phyloP scores from a whole-genome alignment of 2,113 vertebrate species.

The Raja brachyura region DNA sequence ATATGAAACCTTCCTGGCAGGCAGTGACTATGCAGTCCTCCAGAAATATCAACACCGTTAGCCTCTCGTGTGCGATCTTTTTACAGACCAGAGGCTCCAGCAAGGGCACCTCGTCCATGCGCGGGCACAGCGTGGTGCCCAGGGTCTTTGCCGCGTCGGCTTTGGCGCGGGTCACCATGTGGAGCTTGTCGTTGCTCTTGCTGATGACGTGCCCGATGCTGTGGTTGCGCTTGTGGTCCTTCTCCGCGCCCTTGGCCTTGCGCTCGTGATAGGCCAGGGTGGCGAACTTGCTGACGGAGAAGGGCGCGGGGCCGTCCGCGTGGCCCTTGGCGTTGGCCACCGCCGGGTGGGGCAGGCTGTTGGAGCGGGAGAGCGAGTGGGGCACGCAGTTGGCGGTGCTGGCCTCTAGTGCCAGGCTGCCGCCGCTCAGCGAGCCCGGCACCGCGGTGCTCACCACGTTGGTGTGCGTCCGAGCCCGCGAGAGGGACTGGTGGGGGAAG shows the following conservation, averaged over 20 bases:
- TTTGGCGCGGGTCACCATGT: conserved; percentile 58
- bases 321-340: conserved; percentile 53
- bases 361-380: conserved; percentile 77
- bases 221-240: conserved; percentile 82
- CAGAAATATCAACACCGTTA: conserved; percentile 84
- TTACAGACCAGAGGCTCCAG: conserved; percentile 87
- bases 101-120: conserved; percentile 82
- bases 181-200: conserved; percentile 72
- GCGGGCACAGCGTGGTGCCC: conserved; percentile 78
- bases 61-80: conserved; percentile 82
- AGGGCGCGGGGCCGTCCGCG: conserved; percentile 47
- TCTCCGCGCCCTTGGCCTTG: conserved; percentile 49
- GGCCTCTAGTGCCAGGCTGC: conserved; percentile 41
- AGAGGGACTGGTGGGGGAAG: conserved; percentile 63
- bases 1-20: conserved; percentile 86
- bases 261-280: conserved; percentile 71
- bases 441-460: conserved; percentile 59
- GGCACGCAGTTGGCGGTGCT: conserved; percentile 53
- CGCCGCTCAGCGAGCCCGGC: conserved; percentile 54
- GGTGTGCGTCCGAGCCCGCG: conserved; percentile 65
- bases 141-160: conserved; percentile 69
- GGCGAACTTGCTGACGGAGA: conserved; percentile 75
- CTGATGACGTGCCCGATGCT: conserved; percentile 77
- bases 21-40: conserved; percentile 88
- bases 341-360: conserved; percentile 77